Evolutionary conservation across 1,140 invertebrate species (phyloP).

Genomic region (Agrypnia vestita): DNA sequence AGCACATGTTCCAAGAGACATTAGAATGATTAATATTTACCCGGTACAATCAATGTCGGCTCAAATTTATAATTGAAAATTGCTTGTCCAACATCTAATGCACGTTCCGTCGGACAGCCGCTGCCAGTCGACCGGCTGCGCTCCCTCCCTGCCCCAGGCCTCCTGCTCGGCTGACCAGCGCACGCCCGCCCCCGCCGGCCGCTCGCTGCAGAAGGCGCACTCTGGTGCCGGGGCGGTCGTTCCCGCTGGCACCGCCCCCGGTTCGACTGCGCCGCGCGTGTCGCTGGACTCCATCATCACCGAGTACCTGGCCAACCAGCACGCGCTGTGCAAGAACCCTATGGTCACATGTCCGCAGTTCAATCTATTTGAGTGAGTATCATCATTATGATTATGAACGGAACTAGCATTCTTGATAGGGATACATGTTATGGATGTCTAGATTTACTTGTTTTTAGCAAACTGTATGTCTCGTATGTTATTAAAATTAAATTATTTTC

Average conservation of each 20-base stretch:
- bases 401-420: neutral
- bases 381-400: neutral
- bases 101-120: too few relatives aligned
- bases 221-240: slow-evolving; percentile 57
- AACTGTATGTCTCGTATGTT: too few relatives aligned
- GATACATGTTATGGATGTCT: too few relatives aligned
- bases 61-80: too few relatives aligned
- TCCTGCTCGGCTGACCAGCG: slow-evolving; percentile 16
- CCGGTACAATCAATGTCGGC: too few relatives aligned
- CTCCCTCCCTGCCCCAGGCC: slow-evolving; percentile 42
- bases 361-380: slow-evolving; percentile 85
- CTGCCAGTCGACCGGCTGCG: neutral
- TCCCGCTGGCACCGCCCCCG: too few relatives aligned
- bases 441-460: slow-evolving; percentile 40
- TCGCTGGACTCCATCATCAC: slow-evolving; percentile 95
- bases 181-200: slow-evolving; percentile 42
- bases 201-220: slow-evolving; percentile 79
- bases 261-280: slow-evolving; percentile 69
- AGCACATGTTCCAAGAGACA: too few relatives aligned
- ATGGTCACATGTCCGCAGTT: slow-evolving; percentile 94
- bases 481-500: too few relatives aligned
- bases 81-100: too few relatives aligned
- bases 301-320: slow-evolving; percentile 96
- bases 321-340: slow-evolving; percentile 93
- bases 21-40: too few relatives aligned